Evolutionary conservation across 1,140 invertebrate species (phyloP).

Genomic region (Gonatopus flavifemur): DNA sequence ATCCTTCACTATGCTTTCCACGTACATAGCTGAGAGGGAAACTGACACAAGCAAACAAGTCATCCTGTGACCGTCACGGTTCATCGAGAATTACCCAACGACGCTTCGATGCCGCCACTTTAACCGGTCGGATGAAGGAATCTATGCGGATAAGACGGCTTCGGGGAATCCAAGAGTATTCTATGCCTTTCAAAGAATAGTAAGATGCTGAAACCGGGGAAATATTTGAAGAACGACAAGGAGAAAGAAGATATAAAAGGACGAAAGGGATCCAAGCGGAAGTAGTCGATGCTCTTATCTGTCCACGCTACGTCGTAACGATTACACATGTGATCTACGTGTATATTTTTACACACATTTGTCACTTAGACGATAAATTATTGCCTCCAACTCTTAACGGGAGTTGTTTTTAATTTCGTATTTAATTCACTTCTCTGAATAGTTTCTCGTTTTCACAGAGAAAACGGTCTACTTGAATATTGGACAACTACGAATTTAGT

Average conservation of each 20-base stretch:
- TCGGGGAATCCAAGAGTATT: constrained; percentile 37
- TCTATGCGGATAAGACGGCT: constrained; percentile 42
- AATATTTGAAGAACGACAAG: constrained; percentile 15
- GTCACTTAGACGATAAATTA: too few species aligned
- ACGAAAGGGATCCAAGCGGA: constrained; percentile 21
- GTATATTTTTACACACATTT: constrained; percentile 1
- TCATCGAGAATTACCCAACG: constrained; percentile 43
- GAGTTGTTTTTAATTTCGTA: too few species aligned
- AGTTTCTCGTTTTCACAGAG: too few species aligned
- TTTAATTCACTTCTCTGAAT: too few species aligned
- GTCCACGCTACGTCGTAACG: constrained; percentile 46
- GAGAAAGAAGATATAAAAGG: constrained; percentile 12
- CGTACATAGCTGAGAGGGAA: too few species aligned
- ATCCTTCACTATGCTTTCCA: too few species aligned
- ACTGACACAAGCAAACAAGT: background rate
- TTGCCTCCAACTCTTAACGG: too few species aligned
- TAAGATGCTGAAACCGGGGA: constrained; percentile 16
- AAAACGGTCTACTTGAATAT: too few species aligned
- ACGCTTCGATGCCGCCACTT: too few species aligned
- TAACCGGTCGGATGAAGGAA: too few species aligned
- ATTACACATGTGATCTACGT: constrained; percentile 40
- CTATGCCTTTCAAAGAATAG: constrained; percentile 39
- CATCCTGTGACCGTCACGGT: constrained; percentile 26
- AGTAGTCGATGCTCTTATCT: constrained; percentile 43
- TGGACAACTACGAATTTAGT: too few species aligned